These are phyloP conservation scores for Apodemia mormo DNA, from an alignment of 2,888 invertebrate species.

Conservation along the genomic window DNA sequence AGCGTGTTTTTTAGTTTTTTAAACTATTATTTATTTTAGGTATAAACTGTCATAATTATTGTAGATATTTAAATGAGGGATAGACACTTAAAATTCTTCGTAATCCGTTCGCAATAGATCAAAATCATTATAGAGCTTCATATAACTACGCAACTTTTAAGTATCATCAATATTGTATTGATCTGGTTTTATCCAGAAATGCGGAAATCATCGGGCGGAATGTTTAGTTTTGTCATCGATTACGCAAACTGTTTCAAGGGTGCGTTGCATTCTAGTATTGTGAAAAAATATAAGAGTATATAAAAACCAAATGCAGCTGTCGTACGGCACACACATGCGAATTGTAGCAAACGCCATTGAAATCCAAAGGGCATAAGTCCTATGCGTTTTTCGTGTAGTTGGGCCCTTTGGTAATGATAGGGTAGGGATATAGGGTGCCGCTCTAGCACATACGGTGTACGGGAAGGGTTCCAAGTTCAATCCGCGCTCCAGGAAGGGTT, in stretches of 20 bases:
- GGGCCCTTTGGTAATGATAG: conserved; percentile 44
- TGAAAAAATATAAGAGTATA: conserved; percentile 80
- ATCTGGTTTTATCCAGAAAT: conserved; percentile 66
- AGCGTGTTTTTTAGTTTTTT: too few species aligned
- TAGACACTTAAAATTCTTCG: neutral
- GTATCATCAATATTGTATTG: conserved; percentile 29
- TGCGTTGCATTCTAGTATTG: conserved; percentile 71
- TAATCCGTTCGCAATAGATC: neutral
- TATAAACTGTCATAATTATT: too few species aligned
- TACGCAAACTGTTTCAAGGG: conserved; percentile 83
- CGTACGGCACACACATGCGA: conserved; percentile 79
- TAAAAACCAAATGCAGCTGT: conserved; percentile 80
- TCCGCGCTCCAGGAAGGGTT: conserved; percentile 76
- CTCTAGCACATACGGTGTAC: conserved; percentile 57
- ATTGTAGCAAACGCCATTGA: conserved; percentile 58
- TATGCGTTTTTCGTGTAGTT: conserved; percentile 38
- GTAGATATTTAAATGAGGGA: too few species aligned
- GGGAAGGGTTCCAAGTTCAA: conserved; percentile 75
- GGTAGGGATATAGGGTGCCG: conserved; percentile 49
- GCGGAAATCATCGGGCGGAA: conserved; percentile 81
- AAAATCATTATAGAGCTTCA: neutral
- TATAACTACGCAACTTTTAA: conserved; percentile 25
- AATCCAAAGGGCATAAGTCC: conserved; percentile 55
- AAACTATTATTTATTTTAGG: too few species aligned
- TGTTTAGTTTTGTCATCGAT: conserved; percentile 83